Percentiles rank a stretch among this genome's conserved stretches.
Evolutionary conservation across 2,113 vertebrate species (phyloP).

Genomic region (Mus spicilegus): DNA sequence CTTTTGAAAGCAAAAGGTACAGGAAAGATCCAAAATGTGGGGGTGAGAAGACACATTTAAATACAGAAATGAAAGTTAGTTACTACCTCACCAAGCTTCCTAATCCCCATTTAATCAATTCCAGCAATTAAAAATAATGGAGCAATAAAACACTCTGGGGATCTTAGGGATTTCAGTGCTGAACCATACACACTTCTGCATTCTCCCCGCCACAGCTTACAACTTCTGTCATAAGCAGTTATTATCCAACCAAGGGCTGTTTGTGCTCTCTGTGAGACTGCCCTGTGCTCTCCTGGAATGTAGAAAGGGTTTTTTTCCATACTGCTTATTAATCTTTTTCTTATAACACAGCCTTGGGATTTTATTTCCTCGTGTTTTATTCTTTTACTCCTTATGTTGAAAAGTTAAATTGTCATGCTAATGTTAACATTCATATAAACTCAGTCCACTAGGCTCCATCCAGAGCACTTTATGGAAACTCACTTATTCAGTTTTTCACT

Average conservation of each 20-base stretch:
- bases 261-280: not conserved
- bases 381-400: conserved; percentile 33
- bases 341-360: not conserved
- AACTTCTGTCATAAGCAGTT: conserved; percentile 1
- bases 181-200: conserved; percentile 27
- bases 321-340: conserved; percentile 37
- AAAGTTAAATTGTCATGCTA: conserved; percentile 14
- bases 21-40: conserved; percentile 54
- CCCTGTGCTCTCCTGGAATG: conserved; percentile 7
- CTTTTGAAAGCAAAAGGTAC: conserved; percentile 64
- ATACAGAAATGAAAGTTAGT: conserved; percentile 72
- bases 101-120: conserved; percentile 80
- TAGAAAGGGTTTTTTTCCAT: not conserved
- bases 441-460: not conserved
- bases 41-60: conserved; percentile 57
- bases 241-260: not conserved
- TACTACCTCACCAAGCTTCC: conserved; percentile 63
- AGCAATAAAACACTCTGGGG: conserved; percentile 63
- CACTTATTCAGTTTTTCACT: not conserved
- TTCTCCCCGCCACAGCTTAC: not conserved
- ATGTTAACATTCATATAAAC: not conserved
- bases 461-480: not conserved
- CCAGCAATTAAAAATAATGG: conserved; percentile 79
- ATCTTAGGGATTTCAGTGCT: not conserved
- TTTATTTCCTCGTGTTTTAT: conserved; percentile 41